Evolutionary conservation across 2,888 invertebrate species (phyloP), one percentile per base, ranked within the genome.

Genomic region (Eurois occulta): DNA sequence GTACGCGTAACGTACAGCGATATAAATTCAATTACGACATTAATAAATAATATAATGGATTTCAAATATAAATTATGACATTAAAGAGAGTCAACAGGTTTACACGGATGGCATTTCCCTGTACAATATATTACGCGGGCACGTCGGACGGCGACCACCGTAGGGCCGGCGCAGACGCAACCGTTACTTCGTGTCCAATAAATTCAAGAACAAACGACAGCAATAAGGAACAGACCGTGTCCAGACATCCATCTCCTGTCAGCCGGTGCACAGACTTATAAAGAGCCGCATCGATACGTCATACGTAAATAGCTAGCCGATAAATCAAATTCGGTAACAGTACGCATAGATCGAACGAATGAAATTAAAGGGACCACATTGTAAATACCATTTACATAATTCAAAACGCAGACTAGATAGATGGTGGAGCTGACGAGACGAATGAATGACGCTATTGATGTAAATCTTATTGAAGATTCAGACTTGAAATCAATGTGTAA

Each of bases 151-250:
- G 87, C 90, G 91, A 91, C 92, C 92, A 92, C 91, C 91, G 90
- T 87, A 91, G 90, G 91, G 88, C 88, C 91, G 82, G 85, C 87
- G 88, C 87, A 88, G 89, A 90, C 89, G 91, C 92, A 91, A 94
- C 95, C 94, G 95, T 95, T 95, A 95, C 92, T 94, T 95, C 95
- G 95, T 95, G 95, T 94, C 93, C 94, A 95, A 96, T 96, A 96
- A 95, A 96, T 95, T 93, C 92, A 93, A 93, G 93, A 94, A 94
- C 94, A 95, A 96, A 94, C 94, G 94, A 95, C 95, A 92, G 94
- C 94, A 93, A 94, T 94, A 94, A 95, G 94, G 94, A 94, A 95
- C 93, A 91, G 84, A 88, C 88, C 86, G 89, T 87, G 90, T 91
- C 91, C 90, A 91, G 91, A 92, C 95, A 95, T 96, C 94, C 94